Evolutionary conservation across 2,888 invertebrate genomes (phyloP), one percentile per base, ranked within the genome.

Genomic region (Oxyteleia sp.): DNA sequence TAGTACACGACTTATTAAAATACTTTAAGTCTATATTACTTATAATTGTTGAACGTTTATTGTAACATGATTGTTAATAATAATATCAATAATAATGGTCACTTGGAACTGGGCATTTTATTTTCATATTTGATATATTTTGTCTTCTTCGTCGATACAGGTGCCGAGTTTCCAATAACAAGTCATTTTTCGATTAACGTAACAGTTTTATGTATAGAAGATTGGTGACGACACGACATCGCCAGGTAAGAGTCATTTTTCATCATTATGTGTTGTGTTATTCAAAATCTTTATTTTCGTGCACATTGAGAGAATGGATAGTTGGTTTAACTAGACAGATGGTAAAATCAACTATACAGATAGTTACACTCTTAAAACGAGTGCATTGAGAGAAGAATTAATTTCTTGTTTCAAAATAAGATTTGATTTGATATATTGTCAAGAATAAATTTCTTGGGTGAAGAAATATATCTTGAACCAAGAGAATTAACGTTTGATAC

Each of bases 41-140:
- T 69, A 71, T 84, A 32, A 84, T 84, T 71, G 75, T 84, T 84
- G 69, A 80, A 71, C 68, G 71, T 80, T 75, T 75, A 74, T 53
- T 82, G 78, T 78, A 82, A 71, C 78, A 82, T 63, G 63, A 74
- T 78, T 82, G 82, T 82, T 82, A 74, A 78, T 74, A 68, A 82
- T 61, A 61, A 68, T 78, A 59, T 23, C 41, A 72, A 57, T 71
- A 74, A 72, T 78, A 66, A 64, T 81, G 23, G 16, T 69, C 51
- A 15, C 59, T 66, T 38, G 20, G 26, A 66, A 59, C 61, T 32
- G 47, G 57, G 35, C 20, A 66, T 71, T 68, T 66, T 55, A 61
- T 61, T 71, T 61, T 45, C 26, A 59, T 26, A 13, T 2, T 16
- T 29, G 13, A 47, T 43, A n/a, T n/a, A 59, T 41, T 26, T 20